Evolutionary conservation across 2,797 vertebrate genomes (phyloP).

Genomic region (Malurus splendens): DNA sequence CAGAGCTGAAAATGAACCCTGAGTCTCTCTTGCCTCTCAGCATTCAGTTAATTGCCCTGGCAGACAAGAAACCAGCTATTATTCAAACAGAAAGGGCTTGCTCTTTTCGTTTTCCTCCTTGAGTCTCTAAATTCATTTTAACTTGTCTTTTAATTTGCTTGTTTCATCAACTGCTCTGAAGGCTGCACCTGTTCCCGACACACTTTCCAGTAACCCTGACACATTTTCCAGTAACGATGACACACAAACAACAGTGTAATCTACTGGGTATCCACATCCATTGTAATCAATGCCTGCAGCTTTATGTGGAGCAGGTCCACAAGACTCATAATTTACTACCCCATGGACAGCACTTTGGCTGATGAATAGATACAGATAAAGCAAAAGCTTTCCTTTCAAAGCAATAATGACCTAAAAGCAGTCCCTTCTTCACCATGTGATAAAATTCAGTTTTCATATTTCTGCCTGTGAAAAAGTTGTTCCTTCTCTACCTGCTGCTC

Average conservation of each 20-base stretch:
- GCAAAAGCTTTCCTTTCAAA: not conserved
- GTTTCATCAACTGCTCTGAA: not conserved
- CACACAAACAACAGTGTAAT: not conserved
- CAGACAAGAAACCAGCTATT: not conserved
- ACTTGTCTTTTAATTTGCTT: not conserved
- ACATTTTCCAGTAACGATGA: not conserved
- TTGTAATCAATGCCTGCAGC: not conserved
- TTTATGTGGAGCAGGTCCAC: not conserved
- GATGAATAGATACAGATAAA: not conserved
- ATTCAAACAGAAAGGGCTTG: not conserved
- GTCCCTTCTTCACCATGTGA: not conserved
- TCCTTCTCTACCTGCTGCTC: not conserved
- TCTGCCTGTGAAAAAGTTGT: not conserved
- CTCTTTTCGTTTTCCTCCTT: not conserved
- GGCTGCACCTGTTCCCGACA: not conserved
- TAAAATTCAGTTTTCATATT: not conserved
- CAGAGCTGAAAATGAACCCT: not conserved
- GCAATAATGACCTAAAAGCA: not conserved
- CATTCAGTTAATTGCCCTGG: not conserved
- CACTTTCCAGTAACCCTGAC: not conserved
- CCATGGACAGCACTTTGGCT: not conserved
- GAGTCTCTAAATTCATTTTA: not conserved
- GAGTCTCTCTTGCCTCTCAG: not conserved
- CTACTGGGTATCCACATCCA: not conserved
- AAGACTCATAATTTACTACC: not conserved